A percentile compares a stretch with the other conserved stretches of the same genome.
phyloP scores from a whole-genome alignment of 53 echinoderm and acorn worm genomes.

The Echinometra lucunter region DNA sequence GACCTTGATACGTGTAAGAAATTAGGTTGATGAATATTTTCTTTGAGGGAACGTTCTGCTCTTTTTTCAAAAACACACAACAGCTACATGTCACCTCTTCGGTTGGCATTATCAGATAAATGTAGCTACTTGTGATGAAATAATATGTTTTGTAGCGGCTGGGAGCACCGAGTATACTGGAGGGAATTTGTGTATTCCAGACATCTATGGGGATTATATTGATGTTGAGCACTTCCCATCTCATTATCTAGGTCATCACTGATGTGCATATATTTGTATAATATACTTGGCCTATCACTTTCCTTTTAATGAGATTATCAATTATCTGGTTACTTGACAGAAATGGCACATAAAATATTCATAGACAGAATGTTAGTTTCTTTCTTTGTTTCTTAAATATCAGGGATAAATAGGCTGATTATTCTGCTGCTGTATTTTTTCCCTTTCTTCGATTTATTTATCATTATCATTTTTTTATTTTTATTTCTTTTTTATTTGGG shows the following conservation, averaged over 20 bases:
- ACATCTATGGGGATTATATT: not conserved
- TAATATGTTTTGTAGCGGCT: not conserved
- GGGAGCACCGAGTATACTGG: not conserved
- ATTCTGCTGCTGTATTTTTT: no score
- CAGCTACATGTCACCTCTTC: not conserved
- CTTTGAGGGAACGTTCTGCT: not conserved
- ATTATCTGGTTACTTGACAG: not conserved
- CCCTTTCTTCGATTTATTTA: no score
- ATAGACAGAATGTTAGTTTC: not conserved
- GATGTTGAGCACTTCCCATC: not conserved
- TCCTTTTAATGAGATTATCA: not conserved
- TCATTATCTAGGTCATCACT: no score
- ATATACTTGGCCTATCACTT: not conserved
- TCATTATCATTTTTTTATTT: no score
- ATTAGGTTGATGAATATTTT: slow-evolving; percentile 19
- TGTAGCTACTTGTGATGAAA: not conserved
- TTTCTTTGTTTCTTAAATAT: not conserved
- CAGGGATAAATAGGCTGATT: not conserved
- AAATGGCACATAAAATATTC: not conserved
- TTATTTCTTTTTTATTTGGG: no score
- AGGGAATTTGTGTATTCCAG: not conserved
- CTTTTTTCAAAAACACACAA: not conserved
- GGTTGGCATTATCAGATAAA: not conserved
- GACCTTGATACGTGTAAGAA: not conserved
- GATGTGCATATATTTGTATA: not conserved